phyloP scores from a whole-genome alignment of 2,888 invertebrate species.

The Unio pictorum region DNA sequence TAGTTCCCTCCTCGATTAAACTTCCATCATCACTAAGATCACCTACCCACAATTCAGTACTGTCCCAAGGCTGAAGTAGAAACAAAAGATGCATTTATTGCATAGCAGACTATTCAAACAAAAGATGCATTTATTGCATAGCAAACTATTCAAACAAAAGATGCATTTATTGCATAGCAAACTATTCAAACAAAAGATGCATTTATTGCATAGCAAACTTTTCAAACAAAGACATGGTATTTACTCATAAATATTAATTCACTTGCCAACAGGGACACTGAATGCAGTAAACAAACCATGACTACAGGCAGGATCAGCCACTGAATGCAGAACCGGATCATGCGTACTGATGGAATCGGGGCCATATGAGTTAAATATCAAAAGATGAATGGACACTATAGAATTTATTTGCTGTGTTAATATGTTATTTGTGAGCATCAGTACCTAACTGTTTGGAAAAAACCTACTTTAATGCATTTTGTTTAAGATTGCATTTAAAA shows the following conservation, averaged over 20 bases:
- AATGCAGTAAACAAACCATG: too few relatives aligned
- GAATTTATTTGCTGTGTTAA: too few relatives aligned
- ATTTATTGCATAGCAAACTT: background rate
- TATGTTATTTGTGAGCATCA: too few relatives aligned
- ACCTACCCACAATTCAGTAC: slow-evolving; percentile 68
- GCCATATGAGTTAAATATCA: too few relatives aligned
- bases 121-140: background rate
- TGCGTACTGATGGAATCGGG: too few relatives aligned
- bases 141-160: background rate
- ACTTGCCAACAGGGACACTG: too few relatives aligned
- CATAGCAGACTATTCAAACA: background rate
- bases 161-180: background rate
- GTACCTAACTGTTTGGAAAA: too few relatives aligned
- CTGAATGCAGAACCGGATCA: too few relatives aligned
- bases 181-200: background rate
- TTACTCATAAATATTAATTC: background rate
- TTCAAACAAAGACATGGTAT: background rate
- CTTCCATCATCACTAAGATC: slow-evolving; percentile 52
- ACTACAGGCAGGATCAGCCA: too few relatives aligned
- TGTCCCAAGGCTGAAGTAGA: slow-evolving; percentile 71
- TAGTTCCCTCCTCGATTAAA: slow-evolving; percentile 39
- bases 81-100: background rate
- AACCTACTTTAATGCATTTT: too few relatives aligned
- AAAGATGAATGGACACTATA: too few relatives aligned
- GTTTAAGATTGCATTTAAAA: too few relatives aligned